Conservation (phyloP, 2,113 vertebrate genomes). For the Phrynosoma blainvillii region DNA sequence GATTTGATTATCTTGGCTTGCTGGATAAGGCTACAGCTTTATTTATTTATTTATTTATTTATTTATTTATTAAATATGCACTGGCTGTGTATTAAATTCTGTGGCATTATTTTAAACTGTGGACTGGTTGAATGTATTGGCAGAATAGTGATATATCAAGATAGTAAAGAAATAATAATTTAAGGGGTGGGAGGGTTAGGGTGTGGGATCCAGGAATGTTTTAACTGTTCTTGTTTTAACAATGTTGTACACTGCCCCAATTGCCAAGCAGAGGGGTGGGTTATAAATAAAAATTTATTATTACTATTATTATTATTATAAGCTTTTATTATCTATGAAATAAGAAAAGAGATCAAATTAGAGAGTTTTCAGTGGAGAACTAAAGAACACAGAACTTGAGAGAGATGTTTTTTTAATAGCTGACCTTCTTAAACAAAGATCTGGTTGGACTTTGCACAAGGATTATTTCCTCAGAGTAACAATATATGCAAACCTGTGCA, state of each 20-base stretch:
- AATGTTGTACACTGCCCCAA: too few relatives aligned
- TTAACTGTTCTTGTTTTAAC: too few relatives aligned
- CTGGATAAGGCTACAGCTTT: background rate
- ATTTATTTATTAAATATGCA: background rate
- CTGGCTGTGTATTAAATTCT: background rate
- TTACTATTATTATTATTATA: too few relatives aligned
- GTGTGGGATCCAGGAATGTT: too few relatives aligned
- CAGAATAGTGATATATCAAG: background rate
- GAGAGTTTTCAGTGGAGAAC: background rate
- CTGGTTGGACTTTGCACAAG: constrained; percentile 52
- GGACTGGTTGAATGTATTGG: background rate
- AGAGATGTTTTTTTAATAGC: constrained; percentile 35
- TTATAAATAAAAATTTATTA: too few relatives aligned
- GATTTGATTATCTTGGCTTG: background rate
- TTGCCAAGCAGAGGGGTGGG: too few relatives aligned
- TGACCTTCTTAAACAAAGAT: constrained; percentile 55
- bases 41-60: background rate
- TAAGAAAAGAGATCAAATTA: background rate
- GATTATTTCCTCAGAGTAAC: constrained; percentile 51
- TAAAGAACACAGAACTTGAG: background rate
- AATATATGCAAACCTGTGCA: constrained; percentile 45
- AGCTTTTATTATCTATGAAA: background rate
- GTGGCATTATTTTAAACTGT: background rate
- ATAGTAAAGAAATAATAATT: background rate
- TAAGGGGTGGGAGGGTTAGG: background rate